Evolutionary conservation across 1,140 invertebrate species (phyloP).

Genomic region (Globodera ellingtonae): DNA sequence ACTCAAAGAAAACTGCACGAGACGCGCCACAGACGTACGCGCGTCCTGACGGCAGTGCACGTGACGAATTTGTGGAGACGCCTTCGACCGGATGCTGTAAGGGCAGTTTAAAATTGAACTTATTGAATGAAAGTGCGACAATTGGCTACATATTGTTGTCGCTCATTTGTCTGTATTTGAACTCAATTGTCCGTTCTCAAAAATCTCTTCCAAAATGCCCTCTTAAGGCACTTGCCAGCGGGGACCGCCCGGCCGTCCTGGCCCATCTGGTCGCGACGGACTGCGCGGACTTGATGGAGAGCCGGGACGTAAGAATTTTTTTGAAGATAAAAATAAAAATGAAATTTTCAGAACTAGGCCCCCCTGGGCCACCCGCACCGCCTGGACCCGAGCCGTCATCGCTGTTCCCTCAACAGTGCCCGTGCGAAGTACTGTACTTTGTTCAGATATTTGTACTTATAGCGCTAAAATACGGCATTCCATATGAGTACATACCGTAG

Average conservation of each 20-base stretch:
- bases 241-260: conserved; percentile 50
- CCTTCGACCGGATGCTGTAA: conserved; percentile 56
- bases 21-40: conserved; percentile 22
- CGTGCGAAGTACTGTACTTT: conserved; percentile 43
- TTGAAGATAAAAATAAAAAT: neutral
- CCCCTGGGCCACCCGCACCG: conserved; percentile 49
- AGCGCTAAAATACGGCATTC: too few relatives aligned
- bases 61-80: conserved; percentile 58
- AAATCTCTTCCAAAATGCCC: neutral
- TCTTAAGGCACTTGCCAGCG: conserved; percentile 49
- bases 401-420: conserved; percentile 55
- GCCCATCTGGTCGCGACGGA: conserved; percentile 49
- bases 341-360: conserved; percentile 32
- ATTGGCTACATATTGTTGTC: too few relatives aligned
- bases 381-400: conserved; percentile 45
- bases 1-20: neutral
- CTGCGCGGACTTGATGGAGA: conserved; percentile 53
- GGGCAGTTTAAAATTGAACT: neutral
- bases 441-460: too few relatives aligned
- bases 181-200: too few relatives aligned
- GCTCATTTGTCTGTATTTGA: neutral
- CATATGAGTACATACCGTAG: too few relatives aligned
- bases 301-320: conserved; percentile 27
- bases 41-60: conserved; percentile 9
- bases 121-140: neutral